Evolutionary conservation across 1,140 invertebrate species (phyloP), one percentile per base, ranked within the genome.

Genomic region (Bombus balteatus): DNA sequence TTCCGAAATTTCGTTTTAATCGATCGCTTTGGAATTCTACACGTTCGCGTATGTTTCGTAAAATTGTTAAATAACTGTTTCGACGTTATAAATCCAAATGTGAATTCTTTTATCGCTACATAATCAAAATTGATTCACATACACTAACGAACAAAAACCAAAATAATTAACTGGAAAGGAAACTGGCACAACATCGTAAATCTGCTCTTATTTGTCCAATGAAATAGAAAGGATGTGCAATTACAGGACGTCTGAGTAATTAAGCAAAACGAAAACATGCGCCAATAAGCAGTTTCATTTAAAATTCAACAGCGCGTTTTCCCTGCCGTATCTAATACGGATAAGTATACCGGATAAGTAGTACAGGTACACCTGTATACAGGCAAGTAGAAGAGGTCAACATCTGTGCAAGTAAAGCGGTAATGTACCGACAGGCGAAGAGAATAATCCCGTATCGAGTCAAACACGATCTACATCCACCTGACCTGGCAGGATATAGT

Each of bases 321-420:
- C 32, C 59, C 3, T 62, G 4, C 12, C 5, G 47, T 57, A 59
- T 39, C 34, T 59, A n/a, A 13, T 8, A 25, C 6, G 34, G 59
- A 62, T n/a, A 59, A 34, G 15, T 59, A 53, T 53, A 53, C 47
- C 47, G 47, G 47, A 53, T 53, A 59, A 76, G 53, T 39, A 39
- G 74, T 9, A n/a, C 47, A 10, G 53, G 3, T 22, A 76, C 28
- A 59, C 13, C 59, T 59, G 74, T 59, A n/a, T 59, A 57, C 74
- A 28, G 47, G 3, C 53, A 76, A 76, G 34, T n/a, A 59, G 74
- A 76, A 53, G 74, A 37, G 74, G 74, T 59, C 53, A 76, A 59
- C 43, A 59, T 59, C 32, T 76, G 74, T n/a, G 53, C 74, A 76
- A 59, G 74, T 76, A 76, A 53, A 39, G 53, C 74, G 74, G 74